A percentile compares a stretch with the other conserved stretches of the same genome.
Conservation (phyloP, 2,888 invertebrate genomes). For the Labia minor region DNA sequence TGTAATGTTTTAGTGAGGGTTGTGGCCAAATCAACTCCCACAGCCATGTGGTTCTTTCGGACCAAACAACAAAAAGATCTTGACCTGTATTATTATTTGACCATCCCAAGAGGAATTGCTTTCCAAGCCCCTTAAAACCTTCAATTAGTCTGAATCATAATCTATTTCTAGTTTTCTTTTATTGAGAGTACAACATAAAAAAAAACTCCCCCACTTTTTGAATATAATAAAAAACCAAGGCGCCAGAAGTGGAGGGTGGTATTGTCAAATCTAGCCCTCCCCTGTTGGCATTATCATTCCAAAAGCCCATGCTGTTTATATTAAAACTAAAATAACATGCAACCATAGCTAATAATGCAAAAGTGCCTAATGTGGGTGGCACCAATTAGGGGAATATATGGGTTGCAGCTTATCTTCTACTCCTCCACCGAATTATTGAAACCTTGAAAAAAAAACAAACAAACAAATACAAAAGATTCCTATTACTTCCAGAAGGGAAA, state of each 20-base stretch:
- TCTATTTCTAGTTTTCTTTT: not conserved
- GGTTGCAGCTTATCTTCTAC: not conserved
- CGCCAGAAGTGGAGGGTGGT: slow-evolving; percentile 1
- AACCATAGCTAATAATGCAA: not conserved
- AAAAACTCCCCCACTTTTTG: not conserved
- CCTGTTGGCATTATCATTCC: not conserved
- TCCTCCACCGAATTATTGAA: not conserved
- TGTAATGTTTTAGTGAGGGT: not conserved
- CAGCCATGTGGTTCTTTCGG: not conserved
- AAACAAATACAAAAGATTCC: no score
- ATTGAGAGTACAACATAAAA: not conserved
- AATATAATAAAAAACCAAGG: not conserved
- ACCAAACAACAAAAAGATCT: not conserved
- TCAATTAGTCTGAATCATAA: not conserved
- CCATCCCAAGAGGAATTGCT: not conserved
- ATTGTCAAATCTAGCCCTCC: not conserved
- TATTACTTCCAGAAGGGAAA: slow-evolving; percentile 7
- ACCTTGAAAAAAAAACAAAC: slow-evolving; percentile 2
- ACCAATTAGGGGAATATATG: slow-evolving; percentile 13
- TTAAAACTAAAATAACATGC: not conserved
- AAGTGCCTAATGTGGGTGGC: not conserved
- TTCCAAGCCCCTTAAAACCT: not conserved
- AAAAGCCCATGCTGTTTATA: slow-evolving; percentile 13
- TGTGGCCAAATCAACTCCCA: not conserved
- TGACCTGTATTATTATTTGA: slow-evolving; percentile 13